phyloP scores from a whole-genome alignment of 2,113 vertebrate species.

The Apaloderma vittatum region DNA sequence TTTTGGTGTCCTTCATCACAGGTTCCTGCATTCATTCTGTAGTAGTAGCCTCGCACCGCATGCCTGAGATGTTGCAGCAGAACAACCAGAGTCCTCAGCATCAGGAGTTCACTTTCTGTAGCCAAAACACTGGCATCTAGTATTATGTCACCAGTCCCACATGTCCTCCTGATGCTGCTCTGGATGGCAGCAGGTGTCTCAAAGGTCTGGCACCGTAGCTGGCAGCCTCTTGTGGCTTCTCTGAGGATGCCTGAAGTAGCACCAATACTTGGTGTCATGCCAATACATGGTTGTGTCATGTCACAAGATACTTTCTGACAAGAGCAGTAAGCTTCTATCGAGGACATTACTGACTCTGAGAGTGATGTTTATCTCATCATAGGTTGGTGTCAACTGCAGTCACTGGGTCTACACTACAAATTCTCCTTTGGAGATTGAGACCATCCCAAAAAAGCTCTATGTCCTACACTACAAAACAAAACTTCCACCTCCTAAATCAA shows the following conservation, averaged over 20 bases:
- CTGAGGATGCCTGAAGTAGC: neutral
- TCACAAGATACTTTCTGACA: neutral
- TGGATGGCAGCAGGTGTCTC: neutral
- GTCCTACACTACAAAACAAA: neutral
- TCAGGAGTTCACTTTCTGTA: neutral
- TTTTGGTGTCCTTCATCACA: neutral
- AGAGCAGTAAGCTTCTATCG: neutral
- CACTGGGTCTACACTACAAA: accelerated
- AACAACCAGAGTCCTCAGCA: neutral
- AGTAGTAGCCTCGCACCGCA: neutral
- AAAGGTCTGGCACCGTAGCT: neutral
- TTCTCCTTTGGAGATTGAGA: neutral
- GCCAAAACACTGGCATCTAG: neutral
- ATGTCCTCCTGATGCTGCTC: neutral
- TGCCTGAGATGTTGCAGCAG: neutral
- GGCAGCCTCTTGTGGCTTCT: neutral
- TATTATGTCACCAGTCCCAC: neutral
- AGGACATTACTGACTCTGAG: neutral
- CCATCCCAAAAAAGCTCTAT: neutral
- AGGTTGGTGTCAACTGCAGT: neutral
- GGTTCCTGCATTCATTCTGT: neutral
- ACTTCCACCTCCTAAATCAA: neutral
- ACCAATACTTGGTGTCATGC: accelerated
- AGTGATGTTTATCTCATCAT: neutral
- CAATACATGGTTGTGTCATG: neutral